A percentile compares a stretch with the other conserved stretches of the same genome.
Evolutionary conservation across 2,113 vertebrate genomes (phyloP).

Genomic region (Rousettus leschenaultii): DNA sequence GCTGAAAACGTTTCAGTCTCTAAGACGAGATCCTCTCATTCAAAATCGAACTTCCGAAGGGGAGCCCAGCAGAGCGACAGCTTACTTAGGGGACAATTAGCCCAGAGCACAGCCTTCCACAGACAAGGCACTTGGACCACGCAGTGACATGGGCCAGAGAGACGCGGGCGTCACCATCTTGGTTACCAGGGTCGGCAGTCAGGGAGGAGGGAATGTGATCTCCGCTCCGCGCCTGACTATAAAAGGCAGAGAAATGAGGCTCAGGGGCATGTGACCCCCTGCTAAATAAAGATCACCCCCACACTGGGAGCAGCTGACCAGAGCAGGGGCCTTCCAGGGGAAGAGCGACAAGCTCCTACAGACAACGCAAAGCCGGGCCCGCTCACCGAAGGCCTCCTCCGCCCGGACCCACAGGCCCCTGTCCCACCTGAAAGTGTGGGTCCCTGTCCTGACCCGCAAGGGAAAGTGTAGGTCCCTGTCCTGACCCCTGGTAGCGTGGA

Average conservation of each 20-base stretch:
- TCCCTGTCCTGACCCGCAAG: background rate
- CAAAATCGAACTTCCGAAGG: background rate
- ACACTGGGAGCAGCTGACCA: slow-evolving; percentile 44
- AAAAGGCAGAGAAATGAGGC: slow-evolving; percentile 58
- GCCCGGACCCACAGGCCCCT: rapidly evolving
- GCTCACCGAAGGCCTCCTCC: rapidly evolving
- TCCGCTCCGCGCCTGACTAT: slow-evolving; percentile 6
- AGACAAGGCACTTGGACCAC: background rate
- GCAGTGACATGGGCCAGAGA: background rate
- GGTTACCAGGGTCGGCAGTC: background rate
- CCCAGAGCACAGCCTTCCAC: background rate
- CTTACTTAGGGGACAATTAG: background rate
- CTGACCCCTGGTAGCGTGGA: background rate
- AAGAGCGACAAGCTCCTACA: background rate
- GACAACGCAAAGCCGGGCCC: rapidly evolving
- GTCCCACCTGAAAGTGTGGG: background rate
- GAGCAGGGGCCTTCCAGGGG: slow-evolving; percentile 5
- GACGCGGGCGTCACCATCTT: background rate
- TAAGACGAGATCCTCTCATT: background rate
- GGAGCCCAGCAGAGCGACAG: background rate
- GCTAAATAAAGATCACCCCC: slow-evolving; percentile 70
- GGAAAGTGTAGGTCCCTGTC: background rate
- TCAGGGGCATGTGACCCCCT: slow-evolving; percentile 57
- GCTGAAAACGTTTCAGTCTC: background rate
- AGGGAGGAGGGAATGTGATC: slow-evolving; percentile 6